phyloP scores from a whole-genome alignment of 2,797 vertebrate genomes.

The Rhincodon typus region DNA sequence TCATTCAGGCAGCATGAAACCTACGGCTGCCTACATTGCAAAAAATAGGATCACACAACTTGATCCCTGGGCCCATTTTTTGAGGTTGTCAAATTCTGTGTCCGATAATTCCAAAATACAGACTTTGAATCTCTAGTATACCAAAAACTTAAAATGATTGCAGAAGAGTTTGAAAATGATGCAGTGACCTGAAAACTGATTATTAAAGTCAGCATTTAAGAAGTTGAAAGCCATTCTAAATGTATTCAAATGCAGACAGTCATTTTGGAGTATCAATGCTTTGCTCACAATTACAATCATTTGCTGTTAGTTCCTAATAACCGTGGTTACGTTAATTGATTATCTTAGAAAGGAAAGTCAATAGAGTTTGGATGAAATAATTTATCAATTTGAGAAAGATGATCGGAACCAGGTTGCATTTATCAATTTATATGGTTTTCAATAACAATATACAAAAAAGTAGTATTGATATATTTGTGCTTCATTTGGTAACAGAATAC shows the following conservation, averaged over 20 bases:
- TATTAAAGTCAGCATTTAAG: neutral
- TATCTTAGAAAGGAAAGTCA: neutral
- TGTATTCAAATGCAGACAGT: neutral
- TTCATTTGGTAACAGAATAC: neutral
- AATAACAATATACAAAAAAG: neutral
- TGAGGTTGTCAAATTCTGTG: neutral
- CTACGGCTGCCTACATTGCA: too few species aligned
- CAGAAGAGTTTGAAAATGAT: neutral
- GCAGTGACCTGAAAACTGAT: neutral
- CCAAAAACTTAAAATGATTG: neutral
- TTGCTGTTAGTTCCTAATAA: neutral
- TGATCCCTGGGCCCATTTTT: neutral
- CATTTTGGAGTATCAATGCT: neutral
- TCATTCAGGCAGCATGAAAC: too few species aligned
- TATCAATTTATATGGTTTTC: neutral
- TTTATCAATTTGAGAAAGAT: neutral
- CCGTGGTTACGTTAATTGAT: neutral
- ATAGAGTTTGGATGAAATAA: neutral
- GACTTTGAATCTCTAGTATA: neutral
- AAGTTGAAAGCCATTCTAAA: neutral
- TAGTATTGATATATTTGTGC: neutral
- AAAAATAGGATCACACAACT: too few species aligned
- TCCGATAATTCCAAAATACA: neutral
- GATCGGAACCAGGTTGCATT: neutral
- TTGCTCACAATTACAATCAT: neutral